Evolutionary conservation across 2,888 invertebrate species (phyloP).

Genomic region (Lasiommata megera): DNA sequence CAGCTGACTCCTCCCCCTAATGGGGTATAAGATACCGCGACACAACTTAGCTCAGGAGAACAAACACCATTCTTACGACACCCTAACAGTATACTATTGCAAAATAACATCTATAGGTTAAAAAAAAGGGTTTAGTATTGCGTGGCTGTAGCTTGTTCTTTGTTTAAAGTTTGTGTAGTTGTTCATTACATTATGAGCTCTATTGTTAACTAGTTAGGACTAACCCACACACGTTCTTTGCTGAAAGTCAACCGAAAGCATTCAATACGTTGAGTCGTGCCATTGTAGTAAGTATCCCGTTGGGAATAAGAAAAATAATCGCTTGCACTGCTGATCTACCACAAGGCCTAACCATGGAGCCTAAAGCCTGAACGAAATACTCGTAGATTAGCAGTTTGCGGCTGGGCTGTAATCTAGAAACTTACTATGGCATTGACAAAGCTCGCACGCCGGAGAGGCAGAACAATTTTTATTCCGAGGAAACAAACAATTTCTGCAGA

Average conservation of each 20-base stretch:
- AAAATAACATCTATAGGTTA: background rate
- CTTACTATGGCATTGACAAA: no score
- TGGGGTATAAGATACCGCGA: background rate
- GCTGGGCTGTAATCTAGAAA: no score
- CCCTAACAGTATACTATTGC: background rate
- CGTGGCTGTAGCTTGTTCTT: background rate
- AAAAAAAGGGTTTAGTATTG: background rate
- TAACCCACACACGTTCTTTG: background rate
- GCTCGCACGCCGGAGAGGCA: no score
- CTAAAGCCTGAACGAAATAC: no score
- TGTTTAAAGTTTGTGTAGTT: background rate
- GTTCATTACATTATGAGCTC: background rate
- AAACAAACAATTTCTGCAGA: no score
- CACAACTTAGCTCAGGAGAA: background rate
- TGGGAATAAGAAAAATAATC: background rate
- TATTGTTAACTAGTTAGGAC: background rate
- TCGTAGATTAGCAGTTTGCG: no score
- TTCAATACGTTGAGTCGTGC: background rate
- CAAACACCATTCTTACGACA: background rate
- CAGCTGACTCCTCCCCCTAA: background rate
- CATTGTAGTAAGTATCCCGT: background rate
- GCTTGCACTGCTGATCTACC: background rate
- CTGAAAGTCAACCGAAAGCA: background rate
- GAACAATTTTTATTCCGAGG: no score
- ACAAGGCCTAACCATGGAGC: no score